Evolutionary conservation across 2,888 invertebrate species (phyloP), one percentile per base, ranked within the genome.

Genomic region (Pristionchus fissidentatus): DNA sequence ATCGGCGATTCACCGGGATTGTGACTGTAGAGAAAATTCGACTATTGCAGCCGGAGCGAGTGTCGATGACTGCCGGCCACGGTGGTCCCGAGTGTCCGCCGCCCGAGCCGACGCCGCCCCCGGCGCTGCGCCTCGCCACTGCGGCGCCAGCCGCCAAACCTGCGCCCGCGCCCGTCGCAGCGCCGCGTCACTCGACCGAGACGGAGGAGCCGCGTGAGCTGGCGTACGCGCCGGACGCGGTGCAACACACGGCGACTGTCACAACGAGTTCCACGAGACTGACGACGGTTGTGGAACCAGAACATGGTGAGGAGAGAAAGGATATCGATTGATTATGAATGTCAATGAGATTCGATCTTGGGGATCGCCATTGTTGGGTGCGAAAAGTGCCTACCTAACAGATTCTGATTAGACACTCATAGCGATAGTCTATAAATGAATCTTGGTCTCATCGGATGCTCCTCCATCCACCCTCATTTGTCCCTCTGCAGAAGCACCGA

Each of bases 61-160:
- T 87, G 7, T 87, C 87, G 22, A 52, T 89, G 35, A 85, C 85
- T 0, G 87, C 88, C 1, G 41, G 66, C 35, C 66, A 70, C 22
- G 52, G 62, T 10, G 84, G 83, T 8, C 75, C 85, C 41, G 62
- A 83, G 0, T 87, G 88, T 10, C 88, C 89, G n/a, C 87, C 89
- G 22, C 87, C 89, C 62, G 88, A 89, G 57, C 88, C 88, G 8
- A 85, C 85, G 19, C 88, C 89, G 13, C 85, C 89, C 19, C 57
- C 60, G 7, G 38, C 70, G 49, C 66, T 66, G 7, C 57, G 35
- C 5, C n/a, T 46, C 2, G 60, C 57, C n/a, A 46, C 82, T 26
- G 55, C 83, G 3, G 26, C 84, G 10, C 73, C 83, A 1, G 66
- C 84, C 35, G 78, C 81, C 5, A 26, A 82, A 29, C 82, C 85